phyloP scores from a whole-genome alignment of 1,140 invertebrate species.

The Drosophila arizonae region DNA sequence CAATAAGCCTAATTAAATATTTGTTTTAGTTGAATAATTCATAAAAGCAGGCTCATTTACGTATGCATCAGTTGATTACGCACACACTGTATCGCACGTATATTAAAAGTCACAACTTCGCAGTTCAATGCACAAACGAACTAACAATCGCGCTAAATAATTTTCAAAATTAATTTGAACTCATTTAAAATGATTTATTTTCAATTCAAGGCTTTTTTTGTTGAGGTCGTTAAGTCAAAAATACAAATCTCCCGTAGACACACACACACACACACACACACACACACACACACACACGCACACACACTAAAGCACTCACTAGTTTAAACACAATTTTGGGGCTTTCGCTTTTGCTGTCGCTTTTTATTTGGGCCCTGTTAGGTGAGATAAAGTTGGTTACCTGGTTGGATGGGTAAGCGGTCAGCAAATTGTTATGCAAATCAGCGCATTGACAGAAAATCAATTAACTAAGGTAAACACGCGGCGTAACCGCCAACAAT shows the following conservation, averaged over 20 bases:
- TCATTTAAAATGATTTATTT: constrained; percentile 38
- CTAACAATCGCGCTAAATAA: constrained; percentile 38
- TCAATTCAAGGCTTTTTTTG: constrained; percentile 13
- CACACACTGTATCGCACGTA: constrained; percentile 2
- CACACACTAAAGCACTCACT: background rate
- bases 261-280: background rate
- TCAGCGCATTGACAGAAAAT: constrained; percentile 76
- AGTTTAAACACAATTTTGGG: constrained; percentile 34
- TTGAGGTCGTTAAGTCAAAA: background rate
- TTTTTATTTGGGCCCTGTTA: constrained; percentile 11
- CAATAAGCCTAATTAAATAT: too few species aligned
- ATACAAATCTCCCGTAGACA: background rate
- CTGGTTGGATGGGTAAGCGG: constrained; percentile 1
- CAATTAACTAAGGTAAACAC: constrained; percentile 77
- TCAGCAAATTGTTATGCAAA: constrained; percentile 68
- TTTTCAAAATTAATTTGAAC: constrained; percentile 49
- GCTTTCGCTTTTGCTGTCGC: constrained; percentile 21
- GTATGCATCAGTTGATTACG: constrained; percentile 21
- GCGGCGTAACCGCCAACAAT: constrained; percentile 34
- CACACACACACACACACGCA: background rate
- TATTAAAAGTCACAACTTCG: constrained; percentile 34
- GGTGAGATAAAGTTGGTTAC: background rate
- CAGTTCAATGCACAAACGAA: constrained; percentile 22
- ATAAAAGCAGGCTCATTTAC: constrained; percentile 13
- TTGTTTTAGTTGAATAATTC: background rate